Base-by-base conservation (phyloP, 2,797 vertebrate genomes). In the Darevskia mixta region DNA sequence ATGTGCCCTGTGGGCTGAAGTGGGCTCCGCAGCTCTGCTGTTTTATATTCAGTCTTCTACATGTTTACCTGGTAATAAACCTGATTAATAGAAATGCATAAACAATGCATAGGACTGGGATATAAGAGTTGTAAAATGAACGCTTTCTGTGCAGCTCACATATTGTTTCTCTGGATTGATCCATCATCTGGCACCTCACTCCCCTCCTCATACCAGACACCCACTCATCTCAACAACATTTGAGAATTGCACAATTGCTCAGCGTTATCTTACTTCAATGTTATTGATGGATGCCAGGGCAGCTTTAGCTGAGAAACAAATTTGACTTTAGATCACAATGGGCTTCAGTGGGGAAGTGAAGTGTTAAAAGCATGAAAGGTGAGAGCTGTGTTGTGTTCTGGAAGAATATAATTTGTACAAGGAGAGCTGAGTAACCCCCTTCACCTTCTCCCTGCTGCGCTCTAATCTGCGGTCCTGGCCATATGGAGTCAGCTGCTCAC, bases 401-500 rank as follows among this genome's bases (percentile, higher is more conserved):
- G 88, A 87, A 94, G 89, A 93, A 94, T 91, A 85, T 90, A 94
- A 89, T 94, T 92, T 93, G 90, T 91, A 64, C 91, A 86, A 90
- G 93, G 88, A 93, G 89, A 95, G 90, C 88, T 38, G 45, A 91
- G 90, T 94, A 91, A 94, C 91, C 88, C 92, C 76, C 86, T 90
- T 96, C 95, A 95, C 88, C 92, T 95, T 93, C 92, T 89, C 87
- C 66, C 92, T 25, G 11, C 45, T 89, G 93, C 92, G 86, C 69
- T 91, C 27, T 92, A 95, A 95, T 90, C 93, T 87, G 58, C 67
- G 80, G 91, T 61, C 90, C 78, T 90, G 92, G 85, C 95, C 95
- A 93, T 94, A 92, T 95, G 95, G 93, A 95, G 94, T 91, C 88
- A 89, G 89, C 73, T 83, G 86, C 88, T 96, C 95, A 91, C 88